Conservation (phyloP, 2,888 invertebrate species). For the Pimpla rufipes region DNA sequence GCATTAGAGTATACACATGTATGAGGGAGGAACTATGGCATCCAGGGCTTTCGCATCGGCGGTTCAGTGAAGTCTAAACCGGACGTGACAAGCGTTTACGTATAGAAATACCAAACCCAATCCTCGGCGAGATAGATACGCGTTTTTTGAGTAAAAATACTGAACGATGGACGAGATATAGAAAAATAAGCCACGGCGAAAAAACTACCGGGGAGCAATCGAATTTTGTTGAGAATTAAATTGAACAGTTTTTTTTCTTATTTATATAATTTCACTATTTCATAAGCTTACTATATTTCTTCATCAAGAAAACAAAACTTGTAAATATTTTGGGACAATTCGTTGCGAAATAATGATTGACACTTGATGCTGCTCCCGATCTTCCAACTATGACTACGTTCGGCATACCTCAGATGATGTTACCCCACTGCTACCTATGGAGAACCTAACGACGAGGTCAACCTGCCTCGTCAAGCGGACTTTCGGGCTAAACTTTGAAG, state of each 20-base stretch:
- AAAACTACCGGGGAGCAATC: background rate
- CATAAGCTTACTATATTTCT: no score
- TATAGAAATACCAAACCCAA: constrained; percentile 18
- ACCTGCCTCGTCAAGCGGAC: background rate
- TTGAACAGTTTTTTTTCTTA: no score
- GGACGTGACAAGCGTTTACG: constrained; percentile 41
- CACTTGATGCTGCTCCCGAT: no score
- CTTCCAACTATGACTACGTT: no score
- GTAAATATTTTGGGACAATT: no score
- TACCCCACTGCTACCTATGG: no score
- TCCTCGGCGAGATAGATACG: background rate
- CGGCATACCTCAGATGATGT: no score
- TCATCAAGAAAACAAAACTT: no score
- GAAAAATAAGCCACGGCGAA: background rate
- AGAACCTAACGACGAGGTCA: background rate
- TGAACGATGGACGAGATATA: background rate
- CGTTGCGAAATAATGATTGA: no score
- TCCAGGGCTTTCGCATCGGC: constrained; percentile 44
- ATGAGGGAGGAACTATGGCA: constrained; percentile 23
- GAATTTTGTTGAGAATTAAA: no score
- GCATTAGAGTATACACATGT: constrained; percentile 31
- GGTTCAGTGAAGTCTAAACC: constrained; percentile 50
- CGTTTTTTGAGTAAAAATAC: background rate
- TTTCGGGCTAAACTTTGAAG: background rate
- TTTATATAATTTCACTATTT: no score